Evolutionary conservation across 2,113 vertebrate species (phyloP).

Genomic region (Dolichallabes microphthalmus): DNA sequence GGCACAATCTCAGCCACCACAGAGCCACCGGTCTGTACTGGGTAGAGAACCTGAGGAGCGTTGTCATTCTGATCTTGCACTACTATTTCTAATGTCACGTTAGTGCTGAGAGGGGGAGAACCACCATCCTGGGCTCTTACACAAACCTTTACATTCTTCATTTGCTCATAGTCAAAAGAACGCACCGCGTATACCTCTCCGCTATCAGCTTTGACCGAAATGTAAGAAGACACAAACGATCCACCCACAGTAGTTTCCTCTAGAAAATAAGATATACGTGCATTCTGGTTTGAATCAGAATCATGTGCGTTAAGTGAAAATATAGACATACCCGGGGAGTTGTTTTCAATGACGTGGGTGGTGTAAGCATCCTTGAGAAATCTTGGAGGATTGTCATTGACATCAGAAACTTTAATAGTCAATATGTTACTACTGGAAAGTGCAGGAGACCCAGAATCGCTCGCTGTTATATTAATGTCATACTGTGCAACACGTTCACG

Average conservation of each 20-base stretch:
- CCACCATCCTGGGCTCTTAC: constrained; percentile 48
- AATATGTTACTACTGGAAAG: background rate
- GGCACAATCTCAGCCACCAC: constrained; percentile 55
- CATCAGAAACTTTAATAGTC: constrained; percentile 32
- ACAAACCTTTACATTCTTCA: constrained; percentile 23
- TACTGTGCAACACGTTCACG: constrained; percentile 21
- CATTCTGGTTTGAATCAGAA: constrained; percentile 63
- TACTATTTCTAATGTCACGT: constrained; percentile 43
- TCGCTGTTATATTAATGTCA: constrained; percentile 24
- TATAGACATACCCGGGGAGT: constrained; percentile 18
- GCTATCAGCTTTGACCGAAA: constrained; percentile 37
- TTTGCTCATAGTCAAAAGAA: constrained; percentile 50
- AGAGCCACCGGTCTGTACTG: constrained; percentile 55
- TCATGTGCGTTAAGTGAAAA: constrained; percentile 36
- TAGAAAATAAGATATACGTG: constrained; percentile 62
- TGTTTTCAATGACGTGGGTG: constrained; percentile 19
- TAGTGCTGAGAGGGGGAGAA: constrained; percentile 60
- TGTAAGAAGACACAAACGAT: background rate
- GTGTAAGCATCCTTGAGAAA: constrained; percentile 16
- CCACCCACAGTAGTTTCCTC: constrained; percentile 39
- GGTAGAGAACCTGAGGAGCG: constrained; percentile 62
- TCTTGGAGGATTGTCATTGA: constrained; percentile 35
- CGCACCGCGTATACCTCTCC: constrained; percentile 25
- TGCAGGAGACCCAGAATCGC: constrained; percentile 9
- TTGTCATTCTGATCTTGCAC: constrained; percentile 53